Evolutionary conservation across 92 coral and sea anemone genomes (phyloP), one percentile per base, ranked within the genome.

Genomic region (Anthopleura xanthogrammica): DNA sequence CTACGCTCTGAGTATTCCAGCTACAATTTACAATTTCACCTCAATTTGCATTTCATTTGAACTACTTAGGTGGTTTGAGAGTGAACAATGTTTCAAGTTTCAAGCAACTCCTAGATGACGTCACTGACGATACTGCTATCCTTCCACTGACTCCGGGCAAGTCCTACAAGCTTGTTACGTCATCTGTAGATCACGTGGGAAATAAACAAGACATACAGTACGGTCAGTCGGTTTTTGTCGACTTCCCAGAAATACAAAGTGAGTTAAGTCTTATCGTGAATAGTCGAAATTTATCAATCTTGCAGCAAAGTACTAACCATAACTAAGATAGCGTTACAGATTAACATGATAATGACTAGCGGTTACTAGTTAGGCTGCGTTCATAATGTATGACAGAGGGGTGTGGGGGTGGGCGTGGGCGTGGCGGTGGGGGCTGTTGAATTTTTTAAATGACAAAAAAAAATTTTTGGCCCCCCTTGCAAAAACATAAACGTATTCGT

Each of bases 161-260:
- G 66, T 81, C 85, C n/a, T 81, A 81, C 22, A 71, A 48, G 46
- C 78, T 71, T 42, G 78, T 71, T 20, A 64, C 75, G 12, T 68
- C 74, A 29, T 40, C 83, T 46, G 83, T 58, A 13, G 83, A 80
- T 39, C 76, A 80, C 83, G 83, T 80, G 83, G 83, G 83, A 14
- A 80, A 80, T 57, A 40, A 19, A 80, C 52, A 80, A 52, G 85
- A 81, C 13, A 54, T 72, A 11, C 60, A 71, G 54, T 81, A 17
- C 4, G 62, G 72, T 14, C 60, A 52, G 55, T 66, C 60, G 41
- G 52, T 55, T 9, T 81, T 66, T n/a, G 85, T 68, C 12, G 66
- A 81, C 78, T 81, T 81, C 78, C 77, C 78, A 16, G 65, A 71
- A n/a, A 55, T 81, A 19, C 12, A 66, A 41, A n/a, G 85, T 81